These are phyloP conservation scores for Chromoteleia sp. DNA, from an alignment of 2,888 invertebrate species.

Conservation along the genomic window DNA sequence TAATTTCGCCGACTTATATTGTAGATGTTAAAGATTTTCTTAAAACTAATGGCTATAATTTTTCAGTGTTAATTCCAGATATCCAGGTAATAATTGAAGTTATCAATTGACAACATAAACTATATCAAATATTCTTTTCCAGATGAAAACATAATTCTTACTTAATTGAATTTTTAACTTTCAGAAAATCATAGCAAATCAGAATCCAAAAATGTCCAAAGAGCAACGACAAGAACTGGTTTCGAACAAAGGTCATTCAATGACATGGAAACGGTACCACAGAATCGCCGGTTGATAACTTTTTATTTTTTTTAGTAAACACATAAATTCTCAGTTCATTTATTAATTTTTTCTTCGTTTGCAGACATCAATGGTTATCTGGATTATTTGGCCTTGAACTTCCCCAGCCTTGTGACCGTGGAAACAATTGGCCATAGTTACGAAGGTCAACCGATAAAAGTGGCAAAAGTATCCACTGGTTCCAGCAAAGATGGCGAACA, in stretches of 20 bases:
- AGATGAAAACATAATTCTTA: neutral
- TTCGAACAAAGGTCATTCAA: conserved; percentile 87
- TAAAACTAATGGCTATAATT: conserved; percentile 87
- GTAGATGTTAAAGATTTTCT: conserved; percentile 87
- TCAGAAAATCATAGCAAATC: conserved; percentile 89
- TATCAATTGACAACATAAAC: neutral
- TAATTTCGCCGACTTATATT: conserved; percentile 89
- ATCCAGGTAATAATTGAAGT: conserved; percentile 86
- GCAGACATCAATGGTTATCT: conserved; percentile 89
- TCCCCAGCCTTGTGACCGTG: conserved; percentile 88
- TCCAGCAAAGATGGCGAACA: conserved; percentile 79
- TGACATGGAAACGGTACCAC: conserved; percentile 91
- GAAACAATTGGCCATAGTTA: conserved; percentile 90
- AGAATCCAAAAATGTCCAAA: conserved; percentile 88
- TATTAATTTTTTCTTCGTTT: conserved; percentile 3
- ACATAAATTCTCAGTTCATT: no score
- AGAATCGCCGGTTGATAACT: conserved; percentile 86
- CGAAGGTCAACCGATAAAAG: conserved; percentile 89
- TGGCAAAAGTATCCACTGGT: conserved; percentile 88
- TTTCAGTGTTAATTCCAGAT: conserved; percentile 89
- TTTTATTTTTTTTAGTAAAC: conserved; percentile 13
- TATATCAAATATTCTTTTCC: no score
- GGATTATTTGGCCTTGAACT: conserved; percentile 88
- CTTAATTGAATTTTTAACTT: neutral
- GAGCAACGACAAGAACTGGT: conserved; percentile 87